Conservation (phyloP, 1,140 invertebrate genomes). For the Charaxes varanes region DNA sequence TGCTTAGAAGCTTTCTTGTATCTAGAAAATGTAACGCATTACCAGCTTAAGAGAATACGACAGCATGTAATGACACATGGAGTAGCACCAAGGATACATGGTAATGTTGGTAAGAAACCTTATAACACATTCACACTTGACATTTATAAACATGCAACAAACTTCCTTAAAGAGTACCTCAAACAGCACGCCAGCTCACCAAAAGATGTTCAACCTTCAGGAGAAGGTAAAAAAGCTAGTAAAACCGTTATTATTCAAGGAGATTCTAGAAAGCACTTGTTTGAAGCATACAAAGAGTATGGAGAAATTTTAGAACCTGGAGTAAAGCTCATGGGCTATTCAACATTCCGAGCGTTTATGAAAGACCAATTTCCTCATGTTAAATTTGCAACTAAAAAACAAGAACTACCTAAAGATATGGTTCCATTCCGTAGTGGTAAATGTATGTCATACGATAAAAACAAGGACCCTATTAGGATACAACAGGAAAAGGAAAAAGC, state of each 20-base stretch:
- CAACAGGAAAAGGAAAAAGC: slow-evolving; percentile 68
- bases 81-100: slow-evolving; percentile 84
- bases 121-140: slow-evolving; percentile 87
- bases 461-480: slow-evolving; percentile 66
- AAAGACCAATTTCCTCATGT: slow-evolving; percentile 87
- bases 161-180: slow-evolving; percentile 83
- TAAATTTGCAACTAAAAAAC: slow-evolving; percentile 79
- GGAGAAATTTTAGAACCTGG: slow-evolving; percentile 79
- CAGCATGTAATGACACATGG: slow-evolving; percentile 87
- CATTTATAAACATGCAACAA: slow-evolving; percentile 84
- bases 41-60: slow-evolving; percentile 84
- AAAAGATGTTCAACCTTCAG: slow-evolving; percentile 75
- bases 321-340: slow-evolving; percentile 85
- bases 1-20: slow-evolving; percentile 87
- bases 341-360: slow-evolving; percentile 86
- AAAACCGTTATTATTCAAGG: slow-evolving; percentile 78
- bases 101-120: slow-evolving; percentile 87
- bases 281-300: slow-evolving; percentile 83
- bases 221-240: slow-evolving; percentile 59
- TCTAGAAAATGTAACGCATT: slow-evolving; percentile 86
- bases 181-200: slow-evolving; percentile 68
- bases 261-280: slow-evolving; percentile 83
- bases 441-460: slow-evolving; percentile 68
- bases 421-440: slow-evolving; percentile 70
- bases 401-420: slow-evolving; percentile 74